These are phyloP conservation scores for Galeopterus variegatus DNA, from an alignment of 2,113 vertebrate genomes.

Conservation along the genomic window DNA sequence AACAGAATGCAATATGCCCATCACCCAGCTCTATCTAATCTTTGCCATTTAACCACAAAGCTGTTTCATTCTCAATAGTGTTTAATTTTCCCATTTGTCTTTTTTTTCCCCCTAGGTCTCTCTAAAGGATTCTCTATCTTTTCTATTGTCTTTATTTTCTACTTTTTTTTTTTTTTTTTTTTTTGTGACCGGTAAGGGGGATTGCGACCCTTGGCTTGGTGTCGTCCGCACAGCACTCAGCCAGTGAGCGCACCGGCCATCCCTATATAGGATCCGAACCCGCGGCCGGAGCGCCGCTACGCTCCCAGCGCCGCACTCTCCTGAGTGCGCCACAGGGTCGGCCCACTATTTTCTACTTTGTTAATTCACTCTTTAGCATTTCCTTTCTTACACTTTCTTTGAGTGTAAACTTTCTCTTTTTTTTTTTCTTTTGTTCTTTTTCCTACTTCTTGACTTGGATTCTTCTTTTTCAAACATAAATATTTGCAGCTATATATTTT, in stretches of 20 bases:
- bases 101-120: not conserved
- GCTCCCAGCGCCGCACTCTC: too few relatives aligned
- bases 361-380: not conserved
- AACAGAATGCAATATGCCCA: not conserved
- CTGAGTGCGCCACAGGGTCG: too few relatives aligned
- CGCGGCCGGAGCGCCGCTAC: too few relatives aligned
- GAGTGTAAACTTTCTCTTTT: too few relatives aligned
- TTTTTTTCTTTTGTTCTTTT: not conserved
- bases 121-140: constrained; percentile 54
- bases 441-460: not conserved
- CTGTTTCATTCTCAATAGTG: not conserved
- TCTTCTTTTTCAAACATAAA: constrained; percentile 35
- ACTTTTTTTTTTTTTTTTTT: too few relatives aligned
- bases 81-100: not conserved
- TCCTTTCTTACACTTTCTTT: constrained; percentile 29
- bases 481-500: not conserved
- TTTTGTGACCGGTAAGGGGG: too few relatives aligned
- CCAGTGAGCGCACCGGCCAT: too few relatives aligned
- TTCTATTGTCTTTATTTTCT: constrained; percentile 51
- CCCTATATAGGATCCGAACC: too few relatives aligned
- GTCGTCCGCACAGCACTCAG: too few relatives aligned
- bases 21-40: not conserved
- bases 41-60: constrained; percentile 19
- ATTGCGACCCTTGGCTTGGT: too few relatives aligned
- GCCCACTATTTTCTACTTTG: constrained; percentile 49